These are phyloP conservation scores for Myripristis murdjan DNA, from an alignment of 2,797 vertebrate genomes.

Conservation along the genomic window DNA sequence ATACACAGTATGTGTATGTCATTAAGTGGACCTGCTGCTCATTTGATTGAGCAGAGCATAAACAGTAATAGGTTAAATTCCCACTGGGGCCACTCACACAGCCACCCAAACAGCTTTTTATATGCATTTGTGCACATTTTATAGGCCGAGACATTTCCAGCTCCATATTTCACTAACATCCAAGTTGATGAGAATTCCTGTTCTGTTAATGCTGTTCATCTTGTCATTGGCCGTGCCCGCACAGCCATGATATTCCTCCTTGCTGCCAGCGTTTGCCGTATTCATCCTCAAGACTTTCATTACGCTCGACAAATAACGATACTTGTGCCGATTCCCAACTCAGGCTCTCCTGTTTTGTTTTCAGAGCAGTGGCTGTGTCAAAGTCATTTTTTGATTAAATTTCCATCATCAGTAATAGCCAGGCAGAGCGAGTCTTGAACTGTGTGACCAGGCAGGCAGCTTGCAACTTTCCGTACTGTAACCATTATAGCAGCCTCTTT, in stretches of 20 bases:
- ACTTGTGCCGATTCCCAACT: not conserved
- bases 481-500: conserved; percentile 24
- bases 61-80: too few relatives aligned
- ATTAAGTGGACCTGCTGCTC: not conserved
- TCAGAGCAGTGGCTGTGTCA: not conserved
- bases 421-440: conserved; percentile 7
- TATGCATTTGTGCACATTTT: not conserved
- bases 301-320: conserved; percentile 6
- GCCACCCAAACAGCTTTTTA: too few relatives aligned
- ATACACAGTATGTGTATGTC: not conserved
- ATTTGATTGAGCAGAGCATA: not conserved
- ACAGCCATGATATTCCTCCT: not conserved
- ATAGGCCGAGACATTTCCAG: not conserved
- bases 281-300: not conserved
- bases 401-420: conserved; percentile 28
- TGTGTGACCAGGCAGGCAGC: conserved; percentile 19
- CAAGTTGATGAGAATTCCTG: not conserved
- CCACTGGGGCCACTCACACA: too few relatives aligned
- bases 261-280: not conserved
- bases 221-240: not conserved
- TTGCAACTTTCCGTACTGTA: conserved; percentile 24
- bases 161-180: not conserved
- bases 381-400: conserved; percentile 41
- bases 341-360: not conserved
- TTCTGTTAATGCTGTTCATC: not conserved